Evolutionary conservation across 1,140 invertebrate genomes (phyloP).

Genomic region (Ridgeia piscesae): DNA sequence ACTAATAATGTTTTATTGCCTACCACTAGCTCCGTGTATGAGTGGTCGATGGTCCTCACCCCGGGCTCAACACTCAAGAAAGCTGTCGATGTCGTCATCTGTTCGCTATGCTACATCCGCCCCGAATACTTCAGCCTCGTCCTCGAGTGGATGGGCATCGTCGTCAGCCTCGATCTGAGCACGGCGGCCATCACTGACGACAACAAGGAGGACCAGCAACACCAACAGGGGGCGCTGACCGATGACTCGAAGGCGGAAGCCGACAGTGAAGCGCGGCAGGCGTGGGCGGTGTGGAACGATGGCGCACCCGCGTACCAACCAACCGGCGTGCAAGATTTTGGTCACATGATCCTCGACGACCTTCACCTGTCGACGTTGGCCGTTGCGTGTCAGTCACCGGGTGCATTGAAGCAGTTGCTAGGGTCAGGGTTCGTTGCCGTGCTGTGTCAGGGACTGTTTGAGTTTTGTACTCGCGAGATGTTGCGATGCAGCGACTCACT

Average conservation of each 20-base stretch:
- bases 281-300: not conserved
- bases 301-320: conserved; percentile 16
- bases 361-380: conserved; percentile 74
- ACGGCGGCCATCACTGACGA: conserved; percentile 69
- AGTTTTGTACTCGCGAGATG: conserved; percentile 52
- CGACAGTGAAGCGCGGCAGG: conserved; percentile 41
- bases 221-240: conserved; percentile 19
- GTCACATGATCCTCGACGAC: conserved; percentile 55
- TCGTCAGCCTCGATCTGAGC: conserved; percentile 60
- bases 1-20: not conserved
- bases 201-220: conserved; percentile 65
- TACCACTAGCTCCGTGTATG: conserved; percentile 66
- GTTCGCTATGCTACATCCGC: conserved; percentile 79
- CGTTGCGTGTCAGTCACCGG: conserved; percentile 73
- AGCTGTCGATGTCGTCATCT: conserved; percentile 76
- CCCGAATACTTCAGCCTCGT: conserved; percentile 75
- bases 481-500: conserved; percentile 35
- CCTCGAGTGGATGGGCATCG: conserved; percentile 72
- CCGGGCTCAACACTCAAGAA: conserved; percentile 71
- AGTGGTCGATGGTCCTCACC: conserved; percentile 72
- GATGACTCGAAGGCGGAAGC: conserved; percentile 34
- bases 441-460: conserved; percentile 60
- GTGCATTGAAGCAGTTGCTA: conserved; percentile 73
- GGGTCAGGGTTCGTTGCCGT: conserved; percentile 75
- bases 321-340: conserved; percentile 41